phyloP scores from a whole-genome alignment of 2,888 invertebrate species.

The Drosophila antonietae region DNA sequence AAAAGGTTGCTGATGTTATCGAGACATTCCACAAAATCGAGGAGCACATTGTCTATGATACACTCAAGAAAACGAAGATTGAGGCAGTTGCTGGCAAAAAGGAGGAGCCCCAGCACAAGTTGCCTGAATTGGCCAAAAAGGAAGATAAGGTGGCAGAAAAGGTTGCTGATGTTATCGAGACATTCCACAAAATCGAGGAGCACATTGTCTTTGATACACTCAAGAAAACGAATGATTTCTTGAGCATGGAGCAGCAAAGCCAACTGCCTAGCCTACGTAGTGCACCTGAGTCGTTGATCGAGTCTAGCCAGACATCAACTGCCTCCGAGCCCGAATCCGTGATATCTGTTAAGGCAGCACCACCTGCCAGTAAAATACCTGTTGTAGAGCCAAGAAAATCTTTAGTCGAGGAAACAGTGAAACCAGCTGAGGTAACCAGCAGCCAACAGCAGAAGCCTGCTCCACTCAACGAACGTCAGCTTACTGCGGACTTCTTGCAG shows the following conservation, averaged over 20 bases:
- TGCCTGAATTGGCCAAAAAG: slow-evolving; percentile 15
- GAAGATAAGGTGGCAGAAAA: slow-evolving; percentile 62
- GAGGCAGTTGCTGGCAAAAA: too few species aligned
- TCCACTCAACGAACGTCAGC: slow-evolving; percentile 52
- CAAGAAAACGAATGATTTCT: slow-evolving; percentile 74
- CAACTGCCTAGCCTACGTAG: slow-evolving; percentile 60
- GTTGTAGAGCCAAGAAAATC: slow-evolving; percentile 57
- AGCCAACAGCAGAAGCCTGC: slow-evolving; percentile 25
- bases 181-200: slow-evolving; percentile 68
- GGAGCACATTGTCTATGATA: slow-evolving; percentile 53
- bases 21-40: slow-evolving; percentile 73
- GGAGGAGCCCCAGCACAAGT: slow-evolving; percentile 22
- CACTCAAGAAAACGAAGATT: slow-evolving; percentile 69
- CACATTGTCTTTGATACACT: slow-evolving; percentile 57
- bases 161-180: slow-evolving; percentile 57
- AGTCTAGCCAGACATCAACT: slow-evolving; percentile 60
- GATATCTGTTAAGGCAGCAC: slow-evolving; percentile 44
- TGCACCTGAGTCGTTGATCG: slow-evolving; percentile 37
- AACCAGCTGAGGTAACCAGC: slow-evolving; percentile 19
- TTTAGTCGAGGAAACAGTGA: slow-evolving; percentile 40
- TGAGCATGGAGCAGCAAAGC: slow-evolving; percentile 74
- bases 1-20: slow-evolving; percentile 55
- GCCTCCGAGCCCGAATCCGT: slow-evolving; percentile 64
- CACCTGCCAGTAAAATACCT: slow-evolving; percentile 52
- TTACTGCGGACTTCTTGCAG: slow-evolving; percentile 68